phyloP scores from a whole-genome alignment of 92 coral and sea anemone genomes.

The Phymanthus crucifer region DNA sequence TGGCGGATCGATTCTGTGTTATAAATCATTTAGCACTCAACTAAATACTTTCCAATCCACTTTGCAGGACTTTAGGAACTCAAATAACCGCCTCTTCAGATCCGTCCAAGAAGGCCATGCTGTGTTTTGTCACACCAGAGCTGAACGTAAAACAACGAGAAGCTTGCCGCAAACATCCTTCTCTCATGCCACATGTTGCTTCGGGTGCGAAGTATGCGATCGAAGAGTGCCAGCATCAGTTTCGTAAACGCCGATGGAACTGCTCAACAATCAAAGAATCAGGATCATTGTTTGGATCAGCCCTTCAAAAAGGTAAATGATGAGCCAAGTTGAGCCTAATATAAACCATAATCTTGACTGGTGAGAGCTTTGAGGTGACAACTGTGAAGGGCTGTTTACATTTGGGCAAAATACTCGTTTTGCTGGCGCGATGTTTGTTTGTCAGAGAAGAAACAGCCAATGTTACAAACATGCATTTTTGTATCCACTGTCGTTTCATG shows the following conservation, averaged over 20 bases:
- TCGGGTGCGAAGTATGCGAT: slow-evolving; percentile 84
- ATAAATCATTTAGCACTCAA: slow-evolving; percentile 8
- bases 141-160: slow-evolving; percentile 83
- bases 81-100: slow-evolving; percentile 73
- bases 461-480: background rate
- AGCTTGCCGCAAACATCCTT: slow-evolving; percentile 83
- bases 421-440: slow-evolving; percentile 32
- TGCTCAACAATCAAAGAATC: slow-evolving; percentile 88
- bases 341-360: slow-evolving; percentile 50
- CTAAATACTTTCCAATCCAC: slow-evolving; percentile 30
- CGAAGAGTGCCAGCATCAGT: slow-evolving; percentile 83
- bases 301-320: slow-evolving; percentile 81
- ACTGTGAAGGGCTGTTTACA: slow-evolving; percentile 75
- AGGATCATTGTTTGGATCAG: slow-evolving; percentile 84
- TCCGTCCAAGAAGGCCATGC: slow-evolving; percentile 71
- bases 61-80: slow-evolving; percentile 80
- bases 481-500: too few relatives aligned
- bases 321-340: slow-evolving; percentile 36
- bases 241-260: slow-evolving; percentile 91
- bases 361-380: slow-evolving; percentile 63
- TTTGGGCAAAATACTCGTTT: slow-evolving; percentile 58
- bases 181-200: slow-evolving; percentile 84
- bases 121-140: slow-evolving; percentile 79
- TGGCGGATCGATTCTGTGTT: slow-evolving; percentile 16
- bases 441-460: background rate